A percentile compares a stretch with the other conserved stretches of the same genome.
Conservation (phyloP, 2,113 vertebrate species). For the Eurystomus gularis region DNA sequence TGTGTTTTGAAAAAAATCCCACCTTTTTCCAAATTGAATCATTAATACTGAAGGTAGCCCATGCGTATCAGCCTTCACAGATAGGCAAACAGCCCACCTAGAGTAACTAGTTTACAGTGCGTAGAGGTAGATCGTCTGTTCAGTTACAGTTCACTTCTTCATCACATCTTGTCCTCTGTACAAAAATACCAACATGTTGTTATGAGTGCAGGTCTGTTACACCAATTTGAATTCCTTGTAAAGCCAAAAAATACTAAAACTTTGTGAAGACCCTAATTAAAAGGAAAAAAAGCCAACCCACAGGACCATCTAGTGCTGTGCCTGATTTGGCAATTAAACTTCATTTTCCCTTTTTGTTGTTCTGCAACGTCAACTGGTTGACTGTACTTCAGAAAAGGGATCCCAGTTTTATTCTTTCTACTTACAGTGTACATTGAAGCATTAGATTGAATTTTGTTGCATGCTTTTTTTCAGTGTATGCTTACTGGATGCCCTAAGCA, state of each 20-base stretch:
- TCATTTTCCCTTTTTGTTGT: not conserved
- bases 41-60: not conserved
- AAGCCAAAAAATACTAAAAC: not conserved
- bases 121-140: not conserved
- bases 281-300: too few species aligned
- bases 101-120: not conserved
- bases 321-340: not conserved
- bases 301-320: not conserved
- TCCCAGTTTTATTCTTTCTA: not conserved
- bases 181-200: rapidly evolving
- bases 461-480: not conserved
- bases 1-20: not conserved
- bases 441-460: not conserved
- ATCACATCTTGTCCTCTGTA: not conserved
- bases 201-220: not conserved
- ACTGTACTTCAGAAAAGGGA: not conserved
- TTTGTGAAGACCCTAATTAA: not conserved
- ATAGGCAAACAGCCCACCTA: not conserved
- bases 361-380: not conserved
- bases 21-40: not conserved
- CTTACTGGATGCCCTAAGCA: not conserved
- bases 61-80: not conserved
- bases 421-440: not conserved
- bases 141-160: not conserved
- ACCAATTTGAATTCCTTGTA: not conserved